Conservation (phyloP, 1,140 invertebrate genomes). For the Planococcus citri region DNA sequence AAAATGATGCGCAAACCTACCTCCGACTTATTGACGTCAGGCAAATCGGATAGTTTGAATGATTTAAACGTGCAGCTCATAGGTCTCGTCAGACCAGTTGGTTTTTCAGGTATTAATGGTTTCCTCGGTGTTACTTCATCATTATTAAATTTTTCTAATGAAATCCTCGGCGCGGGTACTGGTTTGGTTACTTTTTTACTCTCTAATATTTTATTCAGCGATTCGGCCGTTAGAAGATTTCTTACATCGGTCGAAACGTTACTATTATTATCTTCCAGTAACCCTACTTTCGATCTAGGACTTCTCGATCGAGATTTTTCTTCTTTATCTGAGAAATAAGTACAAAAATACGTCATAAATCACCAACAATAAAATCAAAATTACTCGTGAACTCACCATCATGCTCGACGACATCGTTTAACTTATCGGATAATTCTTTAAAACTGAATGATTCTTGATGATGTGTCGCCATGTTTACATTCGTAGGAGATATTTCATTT, state of each 20-base stretch:
- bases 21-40: conserved; percentile 19
- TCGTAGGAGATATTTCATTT: neutral
- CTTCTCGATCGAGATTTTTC: neutral
- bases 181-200: conserved; percentile 25
- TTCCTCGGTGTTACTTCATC: conserved; percentile 33
- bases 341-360: neutral
- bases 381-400: neutral
- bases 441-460: conserved; percentile 8
- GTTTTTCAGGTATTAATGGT: conserved; percentile 56
- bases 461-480: neutral
- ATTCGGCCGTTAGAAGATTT: neutral
- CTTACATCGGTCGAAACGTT: neutral
- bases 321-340: neutral
- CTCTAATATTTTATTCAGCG: conserved; percentile 22
- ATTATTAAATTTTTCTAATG: conserved; percentile 21
- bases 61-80: conserved; percentile 31
- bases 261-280: neutral
- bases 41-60: conserved; percentile 21
- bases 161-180: conserved; percentile 28
- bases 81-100: conserved; percentile 46
- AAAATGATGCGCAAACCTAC: neutral
- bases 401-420: neutral
- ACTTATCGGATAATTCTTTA: neutral
- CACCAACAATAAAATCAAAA: neutral
- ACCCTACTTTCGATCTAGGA: neutral